A percentile compares a stretch with the other conserved stretches of the same genome.
These are phyloP conservation scores for Drosophila anomalipes DNA, from an alignment of 2,888 invertebrate species.

Conservation along the genomic window DNA sequence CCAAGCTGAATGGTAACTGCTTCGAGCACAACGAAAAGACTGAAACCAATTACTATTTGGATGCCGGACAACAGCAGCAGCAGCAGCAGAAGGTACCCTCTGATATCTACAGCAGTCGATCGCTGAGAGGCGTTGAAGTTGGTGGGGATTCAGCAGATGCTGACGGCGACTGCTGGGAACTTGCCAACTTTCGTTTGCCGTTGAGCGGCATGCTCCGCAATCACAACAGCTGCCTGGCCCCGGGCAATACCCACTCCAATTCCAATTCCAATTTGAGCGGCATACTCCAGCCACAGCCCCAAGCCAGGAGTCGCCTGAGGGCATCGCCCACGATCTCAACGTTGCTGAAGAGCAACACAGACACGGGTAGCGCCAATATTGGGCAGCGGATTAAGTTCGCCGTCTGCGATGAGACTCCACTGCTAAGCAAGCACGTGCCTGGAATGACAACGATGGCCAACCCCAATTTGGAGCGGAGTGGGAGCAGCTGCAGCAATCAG, in stretches of 20 bases:
- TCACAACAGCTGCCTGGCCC: slow-evolving; percentile 62
- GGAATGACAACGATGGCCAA: slow-evolving; percentile 15
- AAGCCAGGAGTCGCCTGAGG: slow-evolving; percentile 62
- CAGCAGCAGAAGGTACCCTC: slow-evolving; percentile 24
- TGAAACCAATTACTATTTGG: slow-evolving; percentile 65
- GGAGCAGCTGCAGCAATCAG: slow-evolving; percentile 59
- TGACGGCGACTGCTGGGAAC: slow-evolving; percentile 69
- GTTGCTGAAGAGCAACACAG: slow-evolving; percentile 59
- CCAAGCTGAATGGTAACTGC: slow-evolving; percentile 79
- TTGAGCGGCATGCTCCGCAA: slow-evolving; percentile 78
- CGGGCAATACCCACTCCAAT: slow-evolving; percentile 64
- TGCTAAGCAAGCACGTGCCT: slow-evolving; percentile 40
- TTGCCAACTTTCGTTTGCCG: slow-evolving; percentile 80
- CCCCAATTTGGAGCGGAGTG: slow-evolving; percentile 49
- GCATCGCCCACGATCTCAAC: slow-evolving; percentile 80
- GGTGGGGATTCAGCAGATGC: slow-evolving; percentile 3
- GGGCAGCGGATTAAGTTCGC: slow-evolving; percentile 75
- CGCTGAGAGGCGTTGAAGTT: slow-evolving; percentile 61
- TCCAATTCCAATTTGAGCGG: slow-evolving; percentile 81
- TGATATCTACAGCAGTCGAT: slow-evolving; percentile 78
- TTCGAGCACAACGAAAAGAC: slow-evolving; percentile 63
- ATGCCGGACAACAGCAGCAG: slow-evolving; percentile 42
- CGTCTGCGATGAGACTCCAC: slow-evolving; percentile 59
- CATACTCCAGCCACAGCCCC: slow-evolving; percentile 66
- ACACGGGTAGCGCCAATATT: slow-evolving; percentile 65